A percentile compares a stretch with the other conserved stretches of the same genome.
Evolutionary conservation across 2,797 vertebrate genomes (phyloP).

Genomic region (Liparis tanakae): DNA sequence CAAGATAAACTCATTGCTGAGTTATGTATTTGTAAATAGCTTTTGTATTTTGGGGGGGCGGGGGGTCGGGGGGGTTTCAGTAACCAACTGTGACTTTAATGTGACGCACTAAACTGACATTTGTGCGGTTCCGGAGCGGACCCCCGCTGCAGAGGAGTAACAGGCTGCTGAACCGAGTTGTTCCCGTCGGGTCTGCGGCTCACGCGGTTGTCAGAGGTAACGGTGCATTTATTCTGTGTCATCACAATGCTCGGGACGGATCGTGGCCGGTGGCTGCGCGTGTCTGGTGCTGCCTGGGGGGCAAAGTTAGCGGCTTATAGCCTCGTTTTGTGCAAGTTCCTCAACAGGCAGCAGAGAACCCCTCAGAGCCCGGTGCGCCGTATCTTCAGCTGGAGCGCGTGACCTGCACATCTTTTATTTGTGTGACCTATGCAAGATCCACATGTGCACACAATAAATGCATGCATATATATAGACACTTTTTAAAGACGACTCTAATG

Average conservation of each 20-base stretch:
- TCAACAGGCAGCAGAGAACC: slow-evolving; percentile 56
- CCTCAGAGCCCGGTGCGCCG: not conserved
- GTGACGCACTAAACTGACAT: slow-evolving; percentile 75
- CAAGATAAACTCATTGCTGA: not conserved
- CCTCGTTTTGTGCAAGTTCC: slow-evolving; percentile 39
- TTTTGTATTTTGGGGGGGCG: slow-evolving; percentile 13
- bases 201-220: slow-evolving; percentile 70
- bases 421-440: not conserved
- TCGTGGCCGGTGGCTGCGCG: slow-evolving; percentile 15
- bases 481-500: no score
- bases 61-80: not conserved
- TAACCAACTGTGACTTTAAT: slow-evolving; percentile 77
- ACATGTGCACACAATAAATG: not conserved
- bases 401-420: no score
- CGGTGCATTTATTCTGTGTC: not conserved
- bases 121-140: slow-evolving; percentile 55
- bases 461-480: not conserved
- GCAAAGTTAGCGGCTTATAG: slow-evolving; percentile 62
- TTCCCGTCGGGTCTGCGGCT: slow-evolving; percentile 18
- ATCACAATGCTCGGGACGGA: not conserved
- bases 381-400: not conserved
- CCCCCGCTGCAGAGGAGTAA: slow-evolving; percentile 66
- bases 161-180: slow-evolving; percentile 57
- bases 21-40: slow-evolving; percentile 39
- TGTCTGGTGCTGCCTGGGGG: slow-evolving; percentile 19